Conservation (phyloP, 2,888 invertebrate species). For the Baccha elongata region DNA sequence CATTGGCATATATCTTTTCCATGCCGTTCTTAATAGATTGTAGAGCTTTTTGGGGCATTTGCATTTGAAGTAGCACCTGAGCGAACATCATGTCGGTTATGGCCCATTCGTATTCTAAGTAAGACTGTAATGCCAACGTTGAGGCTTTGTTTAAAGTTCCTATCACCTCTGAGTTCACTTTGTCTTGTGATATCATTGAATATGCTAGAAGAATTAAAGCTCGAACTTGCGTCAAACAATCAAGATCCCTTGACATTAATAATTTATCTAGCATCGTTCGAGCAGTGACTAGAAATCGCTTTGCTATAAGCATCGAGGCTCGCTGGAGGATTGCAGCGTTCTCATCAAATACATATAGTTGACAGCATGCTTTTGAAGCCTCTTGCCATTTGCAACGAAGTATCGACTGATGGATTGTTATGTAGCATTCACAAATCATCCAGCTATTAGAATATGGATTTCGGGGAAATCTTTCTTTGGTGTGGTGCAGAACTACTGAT, state of each 20-base stretch:
- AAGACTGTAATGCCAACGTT: constrained; percentile 88
- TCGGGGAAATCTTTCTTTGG: constrained; percentile 86
- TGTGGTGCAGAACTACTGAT: constrained; percentile 85
- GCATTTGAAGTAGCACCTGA: constrained; percentile 88
- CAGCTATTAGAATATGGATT: constrained; percentile 86
- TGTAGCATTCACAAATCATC: constrained; percentile 87
- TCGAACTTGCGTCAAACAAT: constrained; percentile 83
- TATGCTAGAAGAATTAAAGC: constrained; percentile 88
- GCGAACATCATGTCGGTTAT: constrained; percentile 91
- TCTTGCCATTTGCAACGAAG: constrained; percentile 86
- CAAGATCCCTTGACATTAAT: constrained; percentile 81
- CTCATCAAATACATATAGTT: constrained; percentile 86
- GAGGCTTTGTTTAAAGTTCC: constrained; percentile 87
- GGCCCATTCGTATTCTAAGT: constrained; percentile 90
- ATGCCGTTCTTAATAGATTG: constrained; percentile 87
- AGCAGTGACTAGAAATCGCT: constrained; percentile 81
- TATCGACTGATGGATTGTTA: constrained; percentile 83
- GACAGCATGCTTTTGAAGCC: constrained; percentile 87
- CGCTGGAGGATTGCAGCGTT: constrained; percentile 86
- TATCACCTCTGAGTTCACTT: constrained; percentile 84
- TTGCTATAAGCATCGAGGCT: constrained; percentile 81
- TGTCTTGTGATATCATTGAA: constrained; percentile 83
- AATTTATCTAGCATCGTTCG: constrained; percentile 79
- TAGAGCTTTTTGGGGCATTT: constrained; percentile 90
- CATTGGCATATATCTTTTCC: constrained; percentile 89